Evolutionary conservation across 2,113 vertebrate genomes (phyloP).

Genomic region (Fregetta grallaria): DNA sequence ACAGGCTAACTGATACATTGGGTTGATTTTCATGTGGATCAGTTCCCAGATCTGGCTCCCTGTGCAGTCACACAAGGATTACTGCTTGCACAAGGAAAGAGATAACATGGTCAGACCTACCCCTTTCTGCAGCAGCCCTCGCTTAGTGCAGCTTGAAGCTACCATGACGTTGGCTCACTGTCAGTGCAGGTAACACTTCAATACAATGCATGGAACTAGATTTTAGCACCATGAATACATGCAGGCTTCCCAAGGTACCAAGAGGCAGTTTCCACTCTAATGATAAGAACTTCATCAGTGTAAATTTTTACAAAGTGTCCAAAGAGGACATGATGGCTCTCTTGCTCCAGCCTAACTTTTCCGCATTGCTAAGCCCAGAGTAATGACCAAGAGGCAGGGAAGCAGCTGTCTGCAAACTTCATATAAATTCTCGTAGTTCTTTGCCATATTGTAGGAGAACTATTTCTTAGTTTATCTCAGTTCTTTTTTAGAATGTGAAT

Average conservation of each 20-base stretch:
- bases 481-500: conserved; percentile 21
- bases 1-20: background rate
- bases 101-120: background rate
- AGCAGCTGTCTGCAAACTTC: background rate
- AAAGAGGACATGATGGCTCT: background rate
- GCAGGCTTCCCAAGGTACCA: background rate
- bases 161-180: background rate
- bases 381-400: background rate
- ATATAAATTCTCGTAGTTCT: background rate
- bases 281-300: background rate
- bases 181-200: background rate
- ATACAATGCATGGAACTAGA: no score
- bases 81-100: background rate
- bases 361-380: background rate
- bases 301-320: background rate
- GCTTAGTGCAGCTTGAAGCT: background rate
- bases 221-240: background rate
- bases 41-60: background rate
- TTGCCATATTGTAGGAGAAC: background rate
- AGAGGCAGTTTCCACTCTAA: background rate
- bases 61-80: background rate
- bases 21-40: background rate
- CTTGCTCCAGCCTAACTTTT: background rate
- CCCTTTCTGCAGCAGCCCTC: background rate
- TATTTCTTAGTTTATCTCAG: conserved; percentile 5